Base-by-base conservation (phyloP, 2,888 invertebrate species). In the Acanthococcus lagerstroemiae region DNA sequence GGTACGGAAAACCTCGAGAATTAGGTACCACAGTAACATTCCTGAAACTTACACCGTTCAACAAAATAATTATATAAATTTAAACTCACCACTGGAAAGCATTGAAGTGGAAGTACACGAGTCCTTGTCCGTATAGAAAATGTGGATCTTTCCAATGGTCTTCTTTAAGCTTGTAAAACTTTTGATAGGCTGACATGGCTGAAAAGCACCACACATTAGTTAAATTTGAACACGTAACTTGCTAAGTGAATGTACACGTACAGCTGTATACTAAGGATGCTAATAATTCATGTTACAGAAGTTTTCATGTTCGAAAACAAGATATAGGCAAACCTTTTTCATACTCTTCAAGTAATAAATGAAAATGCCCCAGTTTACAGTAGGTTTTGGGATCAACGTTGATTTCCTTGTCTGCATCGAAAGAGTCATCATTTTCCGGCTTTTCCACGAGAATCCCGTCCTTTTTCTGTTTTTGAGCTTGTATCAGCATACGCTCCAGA, bases 171-270 rank as follows among this genome's bases (percentile, higher is more conserved):
- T 85, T 88, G 77, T 88, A 79, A 72, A 76, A 94, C 76, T 91
- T 92, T 78, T 97, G 95, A 79, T 97, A 99, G 2, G 97, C 95
- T 21, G 96, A 96, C 79, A 96, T 83, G 4, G 97, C 96, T 96
- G 79, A 55, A 44, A 57, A 7, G n/a, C 3, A 22, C 46, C 7
- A n/a, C n/a, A n/a, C n/a, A n/a, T n/a, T 2, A 22, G 6, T 44
- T 7, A 3, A 9, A 22, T 15, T 24, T 15, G 26, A 12, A 45
- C 15, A n/a, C 24, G 25, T 2, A 19, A 57, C 46, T 2, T 27
- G 12, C 12, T 24, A 58, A 58, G 21, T n/a, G n/a, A n/a, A n/a
- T n/a, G n/a, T 26, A 24, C 7, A n/a, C 56, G 24, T 56, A 24
- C 26, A 7, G 17, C 24, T n/a, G n/a, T n/a, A n/a, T n/a, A n/a